A percentile compares a stretch with the other conserved stretches of the same genome.
These are phyloP conservation scores for Peribatodes rhomboidaria DNA, from an alignment of 2,888 invertebrate genomes.

Conservation along the genomic window DNA sequence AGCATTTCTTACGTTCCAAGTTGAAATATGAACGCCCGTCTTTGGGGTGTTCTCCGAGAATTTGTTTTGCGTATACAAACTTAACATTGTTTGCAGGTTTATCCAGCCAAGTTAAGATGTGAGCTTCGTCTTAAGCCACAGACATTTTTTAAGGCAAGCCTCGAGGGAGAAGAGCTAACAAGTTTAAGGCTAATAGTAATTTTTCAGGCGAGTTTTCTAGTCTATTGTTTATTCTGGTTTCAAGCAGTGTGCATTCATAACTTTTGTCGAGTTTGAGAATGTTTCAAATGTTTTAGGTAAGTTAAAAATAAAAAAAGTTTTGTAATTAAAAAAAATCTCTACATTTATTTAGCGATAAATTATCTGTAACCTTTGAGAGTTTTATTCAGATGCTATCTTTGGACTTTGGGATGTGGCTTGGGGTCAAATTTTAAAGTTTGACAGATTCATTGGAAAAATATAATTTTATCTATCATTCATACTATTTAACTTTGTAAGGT, in stretches of 20 bases:
- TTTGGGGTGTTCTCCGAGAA: constrained; percentile 32
- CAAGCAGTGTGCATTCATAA: not conserved
- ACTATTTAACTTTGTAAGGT: too few species aligned
- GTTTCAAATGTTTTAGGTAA: not conserved
- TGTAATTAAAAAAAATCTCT: too few species aligned
- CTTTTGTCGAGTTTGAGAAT: not conserved
- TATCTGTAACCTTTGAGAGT: too few species aligned
- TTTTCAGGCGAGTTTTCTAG: constrained; percentile 26
- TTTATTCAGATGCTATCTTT: too few species aligned
- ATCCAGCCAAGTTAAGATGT: constrained; percentile 40
- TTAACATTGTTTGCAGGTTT: constrained; percentile 45
- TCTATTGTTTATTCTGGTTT: not conserved
- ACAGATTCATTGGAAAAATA: too few species aligned
- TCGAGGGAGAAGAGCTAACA: constrained; percentile 34
- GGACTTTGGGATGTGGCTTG: too few species aligned
- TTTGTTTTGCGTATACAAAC: constrained; percentile 42
- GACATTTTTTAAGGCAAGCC: constrained; percentile 38
- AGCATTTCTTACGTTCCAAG: constrained; percentile 37
- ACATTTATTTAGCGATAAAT: too few species aligned
- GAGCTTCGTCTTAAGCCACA: constrained; percentile 40
- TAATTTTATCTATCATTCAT: too few species aligned
- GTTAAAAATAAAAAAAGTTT: too few species aligned
- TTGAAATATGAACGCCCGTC: constrained; percentile 43
- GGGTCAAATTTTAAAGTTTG: too few species aligned
- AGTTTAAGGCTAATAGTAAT: constrained; percentile 37